Evolutionary conservation across 2,113 vertebrate genomes (phyloP).

Genomic region (Cyanistes caeruleus): DNA sequence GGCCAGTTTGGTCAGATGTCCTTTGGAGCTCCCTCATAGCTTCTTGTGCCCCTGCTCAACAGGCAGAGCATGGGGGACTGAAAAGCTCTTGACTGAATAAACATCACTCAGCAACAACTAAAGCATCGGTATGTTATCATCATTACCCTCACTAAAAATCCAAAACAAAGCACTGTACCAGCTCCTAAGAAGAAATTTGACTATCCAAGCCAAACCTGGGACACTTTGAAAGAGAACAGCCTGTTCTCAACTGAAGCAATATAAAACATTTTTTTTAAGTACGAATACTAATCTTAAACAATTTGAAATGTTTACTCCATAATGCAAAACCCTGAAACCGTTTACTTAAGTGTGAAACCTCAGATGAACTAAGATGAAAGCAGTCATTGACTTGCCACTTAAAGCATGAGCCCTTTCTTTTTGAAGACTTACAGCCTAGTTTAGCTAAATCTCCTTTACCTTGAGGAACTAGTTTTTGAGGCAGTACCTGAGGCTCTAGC

Average conservation of each 20-base stretch:
- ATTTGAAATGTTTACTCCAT: neutral
- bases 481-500: neutral
- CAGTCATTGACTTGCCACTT: neutral
- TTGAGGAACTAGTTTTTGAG: neutral
- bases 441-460: neutral
- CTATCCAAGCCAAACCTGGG: neutral
- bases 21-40: neutral
- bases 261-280: neutral
- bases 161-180: neutral
- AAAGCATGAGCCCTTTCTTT: accelerated
- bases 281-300: neutral
- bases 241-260: neutral
- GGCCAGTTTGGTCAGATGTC: neutral
- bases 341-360: neutral
- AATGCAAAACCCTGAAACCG: neutral
- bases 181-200: neutral
- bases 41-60: neutral
- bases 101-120: neutral
- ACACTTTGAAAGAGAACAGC: neutral
- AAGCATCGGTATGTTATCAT: neutral
- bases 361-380: neutral
- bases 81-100: neutral
- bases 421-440: neutral
- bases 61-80: neutral
- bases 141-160: neutral